These are phyloP conservation scores for Cryptoprocta ferox DNA, from an alignment of 2,797 vertebrate species.

Conservation along the genomic window DNA sequence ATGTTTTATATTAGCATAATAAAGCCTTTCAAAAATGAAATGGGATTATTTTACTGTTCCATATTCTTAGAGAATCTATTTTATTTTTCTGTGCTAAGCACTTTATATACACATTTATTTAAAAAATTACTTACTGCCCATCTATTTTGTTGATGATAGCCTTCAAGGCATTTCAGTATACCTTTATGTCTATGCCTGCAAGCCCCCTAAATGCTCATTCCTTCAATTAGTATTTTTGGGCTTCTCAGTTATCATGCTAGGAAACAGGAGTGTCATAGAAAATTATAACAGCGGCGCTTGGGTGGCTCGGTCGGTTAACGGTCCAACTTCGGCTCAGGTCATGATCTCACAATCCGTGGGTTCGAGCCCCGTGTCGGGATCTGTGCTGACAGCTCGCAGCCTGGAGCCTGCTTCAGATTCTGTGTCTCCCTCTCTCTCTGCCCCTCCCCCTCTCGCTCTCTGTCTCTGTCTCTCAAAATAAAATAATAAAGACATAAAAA, in stretches of 20 bases:
- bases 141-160: neutral
- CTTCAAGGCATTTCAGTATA: neutral
- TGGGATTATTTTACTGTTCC: neutral
- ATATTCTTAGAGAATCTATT: neutral
- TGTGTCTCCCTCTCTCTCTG: too few species aligned
- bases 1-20: neutral
- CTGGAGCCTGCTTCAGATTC: too few species aligned
- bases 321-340: too few species aligned
- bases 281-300: neutral
- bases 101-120: neutral
- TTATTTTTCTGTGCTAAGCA: neutral
- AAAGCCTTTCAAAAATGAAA: conserved; percentile 28
- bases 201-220: neutral
- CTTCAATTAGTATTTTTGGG: neutral
- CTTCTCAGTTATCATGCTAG: neutral
- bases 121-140: neutral
- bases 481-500: too few species aligned
- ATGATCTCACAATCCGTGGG: too few species aligned
- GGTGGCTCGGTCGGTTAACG: too few species aligned
- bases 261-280: neutral
- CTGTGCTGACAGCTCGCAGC: too few species aligned
- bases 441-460: too few species aligned
- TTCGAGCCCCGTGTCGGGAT: too few species aligned
- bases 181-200: neutral
- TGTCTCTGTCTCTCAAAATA: too few species aligned